Base-by-base conservation (phyloP, 2,113 vertebrate genomes). In the Spheniscus mendiculus region DNA sequence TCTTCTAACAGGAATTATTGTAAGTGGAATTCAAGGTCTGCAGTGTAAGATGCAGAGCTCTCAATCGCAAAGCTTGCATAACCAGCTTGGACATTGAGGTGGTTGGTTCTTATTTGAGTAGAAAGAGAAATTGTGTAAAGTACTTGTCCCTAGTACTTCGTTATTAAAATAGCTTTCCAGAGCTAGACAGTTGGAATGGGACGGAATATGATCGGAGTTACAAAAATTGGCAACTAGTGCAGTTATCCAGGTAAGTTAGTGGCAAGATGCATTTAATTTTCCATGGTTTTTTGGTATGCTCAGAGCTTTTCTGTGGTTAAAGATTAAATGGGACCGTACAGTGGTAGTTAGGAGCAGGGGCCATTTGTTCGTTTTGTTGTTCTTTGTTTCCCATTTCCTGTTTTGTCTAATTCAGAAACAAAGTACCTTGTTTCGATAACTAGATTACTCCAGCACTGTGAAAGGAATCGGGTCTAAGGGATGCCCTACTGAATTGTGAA, bases 271-370 rank as follows among this genome's bases (percentile, higher is more conserved):
- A 6, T 72, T 53, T 61, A 1, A 3, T 67, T 59, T 38, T 16
- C 49, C 21, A 0, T 23, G 52, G 1, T 2, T 17, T 52, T 38
- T 32, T 6, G 1, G 42, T 53, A 9, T 7, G 11, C 47, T 63
- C 34, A 14, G 30, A 20, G 62, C 44, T 9, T 83, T 83, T 44
- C 40, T n/a, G 45, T 59, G 59, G 34, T 63, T 83, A 52, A 87
- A 65, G 44, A 17, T 53, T 38, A 29, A 65, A 27, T 18, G 53
- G 22, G 29, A 15, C 3, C 3, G 19, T 69, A n/a, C 19, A 20
- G 14, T 26, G 56, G 36, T 36, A n/a, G 19, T 71, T 34, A 32
- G 58, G 34, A 67, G n/a, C 7, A 38, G 59, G 38, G 73, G 4
- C 27, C 7, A 0, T 4, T 26, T 53, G 49, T 61, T 18, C 10